Conservation (phyloP, 1,140 invertebrate genomes). For the Drosophila dunni region DNA sequence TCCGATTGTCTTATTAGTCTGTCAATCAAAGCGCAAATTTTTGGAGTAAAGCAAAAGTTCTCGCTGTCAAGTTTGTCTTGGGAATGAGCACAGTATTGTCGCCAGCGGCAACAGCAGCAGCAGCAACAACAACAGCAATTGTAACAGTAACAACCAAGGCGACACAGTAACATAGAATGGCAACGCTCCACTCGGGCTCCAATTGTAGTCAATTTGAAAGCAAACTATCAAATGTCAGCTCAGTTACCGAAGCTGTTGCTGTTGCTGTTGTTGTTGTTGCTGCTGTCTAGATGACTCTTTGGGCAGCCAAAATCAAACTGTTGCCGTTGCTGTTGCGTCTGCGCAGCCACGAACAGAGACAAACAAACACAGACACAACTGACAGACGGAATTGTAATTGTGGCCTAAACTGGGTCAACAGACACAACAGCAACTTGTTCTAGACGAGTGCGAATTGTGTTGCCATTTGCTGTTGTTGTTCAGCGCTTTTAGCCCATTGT, state of each 20-base stretch:
- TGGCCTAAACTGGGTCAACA: slow-evolving; percentile 78
- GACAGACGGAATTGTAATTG: slow-evolving; percentile 71
- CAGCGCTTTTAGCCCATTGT: slow-evolving; percentile 48
- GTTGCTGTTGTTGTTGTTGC: slow-evolving; percentile 19
- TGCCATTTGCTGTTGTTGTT: slow-evolving; percentile 17
- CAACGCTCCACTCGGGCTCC: slow-evolving; percentile 45
- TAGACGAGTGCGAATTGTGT: slow-evolving; percentile 51
- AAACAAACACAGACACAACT: slow-evolving; percentile 24
- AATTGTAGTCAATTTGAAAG: slow-evolving; percentile 82
- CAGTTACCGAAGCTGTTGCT: slow-evolving; percentile 5
- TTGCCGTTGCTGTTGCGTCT: slow-evolving; percentile 56
- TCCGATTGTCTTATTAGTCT: slow-evolving; percentile 10
- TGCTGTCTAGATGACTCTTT: slow-evolving; percentile 54
- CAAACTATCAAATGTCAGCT: slow-evolving; percentile 80
- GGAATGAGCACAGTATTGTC: slow-evolving; percentile 71
- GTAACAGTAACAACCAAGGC: slow-evolving; percentile 46
- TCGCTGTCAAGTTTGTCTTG: slow-evolving; percentile 46
- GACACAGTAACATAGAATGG: slow-evolving; percentile 75
- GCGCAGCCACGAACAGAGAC: slow-evolving; percentile 55
- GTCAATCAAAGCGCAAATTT: slow-evolving; percentile 71
- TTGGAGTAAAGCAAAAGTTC: slow-evolving; percentile 61
- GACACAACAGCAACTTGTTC: slow-evolving; percentile 47
- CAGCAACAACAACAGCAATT: slow-evolving; percentile 34
- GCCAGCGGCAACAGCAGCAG: slow-evolving; percentile 54
- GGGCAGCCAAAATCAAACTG: slow-evolving; percentile 60